Conservation (phyloP, 2,888 invertebrate genomes). For the Eupeodes latifasciatus region DNA sequence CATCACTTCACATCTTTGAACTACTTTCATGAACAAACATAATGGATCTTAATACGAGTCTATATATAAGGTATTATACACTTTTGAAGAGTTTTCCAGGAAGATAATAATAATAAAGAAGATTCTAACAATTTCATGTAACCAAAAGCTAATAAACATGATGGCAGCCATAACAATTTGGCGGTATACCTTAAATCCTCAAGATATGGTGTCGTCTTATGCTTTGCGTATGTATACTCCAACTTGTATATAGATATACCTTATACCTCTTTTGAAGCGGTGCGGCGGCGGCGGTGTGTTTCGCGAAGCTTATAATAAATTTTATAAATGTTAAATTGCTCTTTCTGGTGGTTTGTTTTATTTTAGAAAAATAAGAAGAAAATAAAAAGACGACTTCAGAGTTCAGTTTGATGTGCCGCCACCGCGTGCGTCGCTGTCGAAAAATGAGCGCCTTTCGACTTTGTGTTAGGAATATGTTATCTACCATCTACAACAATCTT, state of each 20-base stretch:
- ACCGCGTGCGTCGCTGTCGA: background rate
- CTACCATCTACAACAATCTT: background rate
- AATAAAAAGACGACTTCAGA: background rate
- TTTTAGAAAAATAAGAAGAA: background rate
- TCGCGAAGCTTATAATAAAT: background rate
- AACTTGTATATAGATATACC: too few species aligned
- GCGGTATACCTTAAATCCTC: conserved; percentile 21
- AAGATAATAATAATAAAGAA: conserved; percentile 33
- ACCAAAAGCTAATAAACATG: conserved; percentile 43
- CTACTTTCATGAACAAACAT: conserved; percentile 27
- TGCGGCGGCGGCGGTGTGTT: too few species aligned
- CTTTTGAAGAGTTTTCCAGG: conserved; percentile 16
- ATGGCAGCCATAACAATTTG: conserved; percentile 35
- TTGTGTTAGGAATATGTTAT: background rate
- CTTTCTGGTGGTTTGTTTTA: conserved; percentile 15
- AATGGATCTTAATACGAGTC: conserved; percentile 3
- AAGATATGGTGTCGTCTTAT: conserved; percentile 1
- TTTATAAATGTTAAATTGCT: conserved; percentile 15
- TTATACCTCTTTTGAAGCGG: background rate
- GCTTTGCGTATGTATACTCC: background rate
- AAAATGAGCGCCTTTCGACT: background rate
- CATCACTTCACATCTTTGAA: conserved; percentile 25
- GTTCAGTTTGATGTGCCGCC: background rate
- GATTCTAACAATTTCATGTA: conserved; percentile 26
- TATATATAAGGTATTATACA: background rate